These are phyloP conservation scores for Corvus moneduloides DNA, from an alignment of 2,113 vertebrate species.

Conservation along the genomic window DNA sequence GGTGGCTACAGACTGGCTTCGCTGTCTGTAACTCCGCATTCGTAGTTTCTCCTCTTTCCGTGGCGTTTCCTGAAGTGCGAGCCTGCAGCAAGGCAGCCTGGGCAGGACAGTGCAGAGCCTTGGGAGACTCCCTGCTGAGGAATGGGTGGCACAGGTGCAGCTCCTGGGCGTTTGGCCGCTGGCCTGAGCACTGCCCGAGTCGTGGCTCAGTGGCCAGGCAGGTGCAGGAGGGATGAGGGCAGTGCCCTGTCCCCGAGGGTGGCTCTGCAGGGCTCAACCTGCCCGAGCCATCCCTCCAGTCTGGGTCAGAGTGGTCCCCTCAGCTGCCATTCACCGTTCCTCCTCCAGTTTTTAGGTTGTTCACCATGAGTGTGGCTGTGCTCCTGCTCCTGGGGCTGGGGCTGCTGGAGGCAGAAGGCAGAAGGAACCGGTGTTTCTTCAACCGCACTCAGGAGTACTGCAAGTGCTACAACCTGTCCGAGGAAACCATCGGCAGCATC, in stretches of 20 bases:
- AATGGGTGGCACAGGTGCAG: not conserved
- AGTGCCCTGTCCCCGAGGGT: not conserved
- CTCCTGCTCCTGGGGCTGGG: slow-evolving; percentile 28
- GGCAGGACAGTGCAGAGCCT: not conserved
- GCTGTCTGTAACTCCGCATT: accelerated
- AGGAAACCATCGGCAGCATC: not conserved
- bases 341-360: not conserved
- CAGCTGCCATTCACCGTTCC: not conserved
- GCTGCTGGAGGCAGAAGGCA: not conserved
- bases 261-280: not conserved
- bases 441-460: slow-evolving; percentile 37
- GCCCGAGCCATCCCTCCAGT: not conserved
- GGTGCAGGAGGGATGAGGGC: not conserved
- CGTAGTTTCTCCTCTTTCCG: accelerated
- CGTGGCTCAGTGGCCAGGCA: accelerated
- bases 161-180: not conserved
- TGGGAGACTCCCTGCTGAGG: not conserved
- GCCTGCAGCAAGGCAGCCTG: not conserved
- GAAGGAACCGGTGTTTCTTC: slow-evolving; percentile 6
- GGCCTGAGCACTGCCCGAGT: not conserved
- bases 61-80: not conserved
- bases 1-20: not conserved
- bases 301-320: not conserved
- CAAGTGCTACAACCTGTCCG: slow-evolving; percentile 62
- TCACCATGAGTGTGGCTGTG: not conserved